These are phyloP conservation scores for Sebastiscus tertius DNA, from an alignment of 2,797 vertebrate species.

Conservation along the genomic window DNA sequence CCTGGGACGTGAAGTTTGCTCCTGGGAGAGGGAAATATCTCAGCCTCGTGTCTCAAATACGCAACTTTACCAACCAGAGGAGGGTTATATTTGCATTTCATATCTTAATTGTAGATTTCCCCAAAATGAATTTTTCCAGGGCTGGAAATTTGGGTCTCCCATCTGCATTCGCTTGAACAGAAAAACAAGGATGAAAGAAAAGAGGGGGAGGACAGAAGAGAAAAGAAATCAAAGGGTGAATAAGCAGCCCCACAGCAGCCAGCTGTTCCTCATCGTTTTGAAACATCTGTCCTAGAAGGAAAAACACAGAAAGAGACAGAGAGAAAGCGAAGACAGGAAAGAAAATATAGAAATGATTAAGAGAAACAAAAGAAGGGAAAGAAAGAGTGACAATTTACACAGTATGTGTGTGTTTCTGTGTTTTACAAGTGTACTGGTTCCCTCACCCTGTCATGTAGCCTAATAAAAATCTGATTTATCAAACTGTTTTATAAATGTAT, in stretches of 20 bases:
- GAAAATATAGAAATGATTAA: background rate
- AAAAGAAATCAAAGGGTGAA: conserved; percentile 46
- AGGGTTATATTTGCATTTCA: conserved; percentile 9
- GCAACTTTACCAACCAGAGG: background rate
- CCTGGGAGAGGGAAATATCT: background rate
- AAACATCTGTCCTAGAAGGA: conserved; percentile 65
- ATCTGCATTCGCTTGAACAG: conserved; percentile 33
- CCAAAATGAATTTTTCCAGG: background rate
- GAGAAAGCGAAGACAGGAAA: background rate
- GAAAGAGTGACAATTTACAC: background rate
- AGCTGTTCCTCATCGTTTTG: conserved; percentile 64
- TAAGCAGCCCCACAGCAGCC: conserved; percentile 69
- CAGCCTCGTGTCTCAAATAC: background rate
- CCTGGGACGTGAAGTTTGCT: conserved; percentile 10
- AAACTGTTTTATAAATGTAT: background rate
- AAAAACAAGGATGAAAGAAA: conserved; percentile 25
- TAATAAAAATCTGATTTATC: background rate
- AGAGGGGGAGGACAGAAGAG: conserved; percentile 4
- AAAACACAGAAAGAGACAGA: background rate
- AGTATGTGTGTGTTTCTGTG: background rate
- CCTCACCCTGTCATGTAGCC: background rate
- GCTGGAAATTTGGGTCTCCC: conserved; percentile 28
- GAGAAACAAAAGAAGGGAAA: background rate
- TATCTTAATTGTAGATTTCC: background rate
- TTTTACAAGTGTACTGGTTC: background rate